Percentiles rank a stretch among this genome's conserved stretches.
These are phyloP conservation scores for Paralinhomoeus sp. DNA, from an alignment of 2,888 invertebrate genomes.

Conservation along the genomic window DNA sequence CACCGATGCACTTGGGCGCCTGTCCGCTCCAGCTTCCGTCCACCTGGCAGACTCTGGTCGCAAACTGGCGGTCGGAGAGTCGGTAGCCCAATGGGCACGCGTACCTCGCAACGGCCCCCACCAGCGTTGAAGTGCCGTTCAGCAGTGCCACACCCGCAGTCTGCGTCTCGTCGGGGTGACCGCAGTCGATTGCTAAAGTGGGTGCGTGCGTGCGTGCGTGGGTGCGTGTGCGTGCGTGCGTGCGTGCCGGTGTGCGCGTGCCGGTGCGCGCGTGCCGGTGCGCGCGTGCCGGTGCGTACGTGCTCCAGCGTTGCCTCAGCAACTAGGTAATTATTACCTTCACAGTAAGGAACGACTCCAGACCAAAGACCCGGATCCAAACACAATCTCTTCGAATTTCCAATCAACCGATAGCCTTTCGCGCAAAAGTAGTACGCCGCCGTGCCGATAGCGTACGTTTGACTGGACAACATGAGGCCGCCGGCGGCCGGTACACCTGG, in stretches of 20 bases:
- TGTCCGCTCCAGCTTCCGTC: not conserved
- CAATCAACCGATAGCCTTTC: slow-evolving; percentile 1
- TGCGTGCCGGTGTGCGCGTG: too few relatives aligned
- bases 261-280: too few relatives aligned
- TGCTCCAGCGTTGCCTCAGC: too few relatives aligned
- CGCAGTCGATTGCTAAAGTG: not conserved
- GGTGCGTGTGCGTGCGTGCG: too few relatives aligned
- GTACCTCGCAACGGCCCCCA: not conserved
- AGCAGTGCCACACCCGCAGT: not conserved
- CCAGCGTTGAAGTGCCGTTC: not conserved
- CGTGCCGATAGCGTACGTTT: slow-evolving; percentile 2
- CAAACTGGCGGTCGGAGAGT: not conserved
- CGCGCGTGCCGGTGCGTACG: too few relatives aligned
- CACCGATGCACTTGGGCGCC: slow-evolving; percentile 1
- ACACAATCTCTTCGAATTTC: slow-evolving; percentile 1
- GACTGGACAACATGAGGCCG: slow-evolving; percentile 4
- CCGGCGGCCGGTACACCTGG: slow-evolving; percentile 5
- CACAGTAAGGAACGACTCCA: slow-evolving; percentile 1
- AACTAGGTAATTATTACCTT: too few relatives aligned
- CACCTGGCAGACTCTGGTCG: not conserved
- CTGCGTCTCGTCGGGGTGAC: not conserved
- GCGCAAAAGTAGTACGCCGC: slow-evolving; percentile 4
- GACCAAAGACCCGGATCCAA: slow-evolving; percentile 4
- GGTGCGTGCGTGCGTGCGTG: too few relatives aligned
- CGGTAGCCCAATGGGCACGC: not conserved